phyloP scores from a whole-genome alignment of 1,140 invertebrate genomes.

The Eupristina koningsbergeri region DNA sequence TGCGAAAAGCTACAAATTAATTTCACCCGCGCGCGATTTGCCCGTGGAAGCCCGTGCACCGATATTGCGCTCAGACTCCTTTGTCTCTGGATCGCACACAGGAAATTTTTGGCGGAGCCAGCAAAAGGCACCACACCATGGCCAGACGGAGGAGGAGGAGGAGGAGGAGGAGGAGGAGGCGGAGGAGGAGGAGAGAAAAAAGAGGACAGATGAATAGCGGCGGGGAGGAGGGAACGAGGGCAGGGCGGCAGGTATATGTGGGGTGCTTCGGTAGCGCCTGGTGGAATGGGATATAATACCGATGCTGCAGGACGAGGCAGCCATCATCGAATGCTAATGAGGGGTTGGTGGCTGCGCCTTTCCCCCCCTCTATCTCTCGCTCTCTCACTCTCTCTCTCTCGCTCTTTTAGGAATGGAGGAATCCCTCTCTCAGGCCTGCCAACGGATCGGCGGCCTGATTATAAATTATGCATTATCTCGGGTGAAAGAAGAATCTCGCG shows the following conservation, averaged over 20 bases:
- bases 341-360: conserved; percentile 65
- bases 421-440: conserved; percentile 51
- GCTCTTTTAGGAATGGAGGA: conserved; percentile 51
- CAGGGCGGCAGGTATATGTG: conserved; percentile 47
- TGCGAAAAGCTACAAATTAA: conserved; percentile 49
- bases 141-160: no score
- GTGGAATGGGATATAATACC: conserved; percentile 67
- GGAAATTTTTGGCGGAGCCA: conserved; percentile 26
- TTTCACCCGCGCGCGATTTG: conserved; percentile 38
- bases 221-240: conserved; percentile 8
- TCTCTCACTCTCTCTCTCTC: conserved; percentile 37
- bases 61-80: conserved; percentile 19
- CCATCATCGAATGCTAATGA: conserved; percentile 75
- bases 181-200: conserved; percentile 7
- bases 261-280: conserved; percentile 55
- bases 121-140: neutral
- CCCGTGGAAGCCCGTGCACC: conserved; percentile 21
- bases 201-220: neutral
- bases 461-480: conserved; percentile 74
- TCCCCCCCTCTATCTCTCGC: conserved; percentile 11
- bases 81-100: neutral
- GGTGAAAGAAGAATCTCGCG: conserved; percentile 46
- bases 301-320: conserved; percentile 70
- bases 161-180: neutral
- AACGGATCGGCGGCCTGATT: conserved; percentile 68